Conservation (phyloP, 2,113 vertebrate genomes). For the Tympanuchus pallidicinctus region DNA sequence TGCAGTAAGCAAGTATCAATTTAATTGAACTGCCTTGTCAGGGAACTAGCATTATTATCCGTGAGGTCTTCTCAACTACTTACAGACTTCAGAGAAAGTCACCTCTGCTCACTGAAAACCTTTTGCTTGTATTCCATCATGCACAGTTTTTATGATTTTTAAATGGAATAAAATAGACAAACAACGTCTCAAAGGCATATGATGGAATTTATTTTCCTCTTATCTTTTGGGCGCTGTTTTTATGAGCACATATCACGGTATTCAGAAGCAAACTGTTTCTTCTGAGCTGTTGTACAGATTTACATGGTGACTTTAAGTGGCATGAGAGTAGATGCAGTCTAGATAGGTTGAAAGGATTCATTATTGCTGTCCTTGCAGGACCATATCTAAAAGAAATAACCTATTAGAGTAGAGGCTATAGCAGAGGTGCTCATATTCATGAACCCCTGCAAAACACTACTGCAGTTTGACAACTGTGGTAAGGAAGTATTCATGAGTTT, state of each 20-base stretch:
- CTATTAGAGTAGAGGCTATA: neutral
- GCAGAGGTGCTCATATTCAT: conserved; percentile 21
- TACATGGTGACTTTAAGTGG: conserved; percentile 4
- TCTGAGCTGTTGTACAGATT: neutral
- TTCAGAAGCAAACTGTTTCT: neutral
- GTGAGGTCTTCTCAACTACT: neutral
- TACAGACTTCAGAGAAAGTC: neutral
- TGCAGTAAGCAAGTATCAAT: neutral
- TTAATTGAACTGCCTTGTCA: neutral
- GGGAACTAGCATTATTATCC: neutral
- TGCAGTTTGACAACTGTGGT: neutral
- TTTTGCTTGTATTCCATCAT: neutral
- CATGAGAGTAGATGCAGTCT: neutral
- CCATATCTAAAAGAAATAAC: conserved; percentile 1
- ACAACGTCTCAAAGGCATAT: neutral
- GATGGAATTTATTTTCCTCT: neutral
- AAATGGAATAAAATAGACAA: neutral
- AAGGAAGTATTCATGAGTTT: conserved; percentile 20
- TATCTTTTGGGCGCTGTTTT: neutral
- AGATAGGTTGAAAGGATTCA: conserved; percentile 11
- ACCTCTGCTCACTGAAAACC: neutral
- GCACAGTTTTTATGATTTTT: neutral
- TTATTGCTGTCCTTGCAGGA: neutral
- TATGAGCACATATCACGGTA: neutral
- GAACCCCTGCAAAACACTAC: neutral